Base-by-base conservation (phyloP, 2,888 invertebrate species). In the Villa cingulata region DNA sequence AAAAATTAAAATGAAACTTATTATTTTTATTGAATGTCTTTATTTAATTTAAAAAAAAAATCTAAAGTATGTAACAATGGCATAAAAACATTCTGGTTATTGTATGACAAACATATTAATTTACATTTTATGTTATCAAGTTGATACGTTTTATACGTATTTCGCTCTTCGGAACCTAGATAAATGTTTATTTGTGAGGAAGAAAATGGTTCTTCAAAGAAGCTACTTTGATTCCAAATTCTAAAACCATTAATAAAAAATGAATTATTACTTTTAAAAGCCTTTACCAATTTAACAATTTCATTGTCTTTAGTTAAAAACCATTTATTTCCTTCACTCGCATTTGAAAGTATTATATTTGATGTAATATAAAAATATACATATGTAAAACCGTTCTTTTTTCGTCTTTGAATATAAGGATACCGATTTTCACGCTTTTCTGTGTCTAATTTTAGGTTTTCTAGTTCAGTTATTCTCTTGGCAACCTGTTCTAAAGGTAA, bases 401-500 rank as follows among this genome's bases (percentile, higher is more conserved):
- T 27, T 27, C 27, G 27, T 27, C 27, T 27, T 27, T 27, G 27
- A 27, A 27, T 27, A 27, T 27, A 27, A 4, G 27, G 27, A 27
- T 6, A 27, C 27, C 9, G 27, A 27, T 6, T 27, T 27, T 27
- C 27, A 27, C 27, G 9, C 9, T 27, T 27, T 27, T 27, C n/a
- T 7, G n/a, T 4, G 14, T 15, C 10, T n/a, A n/a, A 16, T 3
- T 37, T 16, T 37, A 37, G 4, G 14, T 16, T 15, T 14, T 14
- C 14, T 50, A 19, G 40, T 54, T 57, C 57, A 23, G 45, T 37
- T 38, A 57, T 37, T 39, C 54, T 45, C 49, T 55, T 56, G 23
- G 57, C 58, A 19, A 55, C 49, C 51, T 58, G 56, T 18, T 43
- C 43, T 36, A 58, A 46, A 37, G 57, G 55, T 17, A 36, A 27